Evolutionary conservation across 2,113 vertebrate species (phyloP).

Genomic region (Pavo muticus): DNA sequence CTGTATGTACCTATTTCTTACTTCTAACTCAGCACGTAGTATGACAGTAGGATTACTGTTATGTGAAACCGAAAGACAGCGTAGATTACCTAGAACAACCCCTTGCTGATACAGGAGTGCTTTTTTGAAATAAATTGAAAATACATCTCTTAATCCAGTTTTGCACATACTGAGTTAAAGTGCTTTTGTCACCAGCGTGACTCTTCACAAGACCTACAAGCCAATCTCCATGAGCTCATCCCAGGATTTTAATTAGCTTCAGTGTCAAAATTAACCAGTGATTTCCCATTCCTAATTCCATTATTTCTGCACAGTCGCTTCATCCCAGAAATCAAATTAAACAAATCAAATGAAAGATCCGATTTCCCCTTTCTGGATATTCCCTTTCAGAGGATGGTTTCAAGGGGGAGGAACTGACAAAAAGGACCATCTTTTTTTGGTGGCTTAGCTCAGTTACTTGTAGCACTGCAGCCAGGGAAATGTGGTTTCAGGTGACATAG

Average conservation of each 20-base stretch:
- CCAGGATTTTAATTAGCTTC: constrained; percentile 8
- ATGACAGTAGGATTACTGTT: neutral
- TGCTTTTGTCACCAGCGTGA: neutral
- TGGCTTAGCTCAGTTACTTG: neutral
- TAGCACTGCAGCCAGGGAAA: neutral
- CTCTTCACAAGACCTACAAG: neutral
- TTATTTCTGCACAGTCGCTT: neutral
- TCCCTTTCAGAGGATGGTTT: neutral
- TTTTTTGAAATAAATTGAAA: constrained; percentile 4
- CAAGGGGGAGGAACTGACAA: neutral
- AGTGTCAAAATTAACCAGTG: neutral
- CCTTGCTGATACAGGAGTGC: neutral
- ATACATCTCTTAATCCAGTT: neutral
- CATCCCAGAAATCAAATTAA: neutral
- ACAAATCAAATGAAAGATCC: neutral
- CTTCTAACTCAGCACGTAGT: neutral
- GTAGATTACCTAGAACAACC: neutral
- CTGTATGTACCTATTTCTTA: neutral
- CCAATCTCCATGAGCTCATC: neutral
- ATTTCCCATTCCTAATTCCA: constrained; percentile 9
- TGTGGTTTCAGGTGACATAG: neutral
- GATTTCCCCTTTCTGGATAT: neutral
- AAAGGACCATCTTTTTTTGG: neutral
- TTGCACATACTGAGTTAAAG: neutral
- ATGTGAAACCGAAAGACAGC: neutral